Base-by-base conservation (phyloP, 2,888 invertebrate genomes). In the Nycteola revayana region DNA sequence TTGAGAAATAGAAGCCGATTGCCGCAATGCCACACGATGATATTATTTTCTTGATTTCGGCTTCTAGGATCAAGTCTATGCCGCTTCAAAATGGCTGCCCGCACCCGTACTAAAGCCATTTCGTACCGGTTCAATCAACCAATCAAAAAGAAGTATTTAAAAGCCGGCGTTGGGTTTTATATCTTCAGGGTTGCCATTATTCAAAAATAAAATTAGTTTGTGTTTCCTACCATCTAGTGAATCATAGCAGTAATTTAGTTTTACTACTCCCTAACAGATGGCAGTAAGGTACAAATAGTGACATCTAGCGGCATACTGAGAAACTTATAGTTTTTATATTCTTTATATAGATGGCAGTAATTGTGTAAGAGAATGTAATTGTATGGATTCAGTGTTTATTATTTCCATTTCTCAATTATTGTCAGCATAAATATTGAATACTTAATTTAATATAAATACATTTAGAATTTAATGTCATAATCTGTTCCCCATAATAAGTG, bases 11-110 rank as follows among this genome's bases (percentile, higher is more conserved):
- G 30, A 4, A 38, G 41, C 28, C 9, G 85, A 86, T 85, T 49
- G 80, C 80, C 75, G 81, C 77, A 69, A 75, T 77, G 78, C 78
- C 72, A 75, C 78, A 56, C 38, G 86, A 83, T 86, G 45, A 49
- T 50, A 52, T 34, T 34, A 36, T 34, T 39, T 32, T 33, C 20
- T 35, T 27, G 45, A 37, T 39, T 32, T 38, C 49, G 34, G 39
- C 37, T 50, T 42, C 36, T 21, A 7, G 3, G 2, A 7, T n/a
- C 42, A 34, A 35, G 46, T 50, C 41, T 32, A 41, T 39, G 39
- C 52, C 51, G 49, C 47, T 35, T 56, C 73, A 86, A 87, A 73
- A 87, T 87, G 88, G 87, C 84, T 66, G 79, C 14, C 14, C 3
- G 14, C 5, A 14, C 5, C 3, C 5, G 14, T 14, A 5, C 14